Evolutionary conservation across 2,888 invertebrate species (phyloP).

Genomic region (Scaptomyza reducta): DNA sequence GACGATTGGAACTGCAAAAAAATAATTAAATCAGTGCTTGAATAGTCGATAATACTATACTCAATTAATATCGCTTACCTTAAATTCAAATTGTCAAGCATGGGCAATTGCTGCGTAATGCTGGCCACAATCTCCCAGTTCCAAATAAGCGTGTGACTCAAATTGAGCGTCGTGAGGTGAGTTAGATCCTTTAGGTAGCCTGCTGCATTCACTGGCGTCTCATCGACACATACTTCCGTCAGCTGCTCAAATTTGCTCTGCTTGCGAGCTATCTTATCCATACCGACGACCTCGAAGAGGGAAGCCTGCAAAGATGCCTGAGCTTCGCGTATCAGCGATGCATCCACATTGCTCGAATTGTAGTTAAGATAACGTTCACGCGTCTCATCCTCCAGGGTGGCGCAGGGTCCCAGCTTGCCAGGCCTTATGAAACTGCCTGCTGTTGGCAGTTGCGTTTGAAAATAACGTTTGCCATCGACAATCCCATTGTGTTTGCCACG

Average conservation of each 20-base stretch:
- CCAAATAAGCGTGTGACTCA: slow-evolving; percentile 83
- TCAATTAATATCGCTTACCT: slow-evolving; percentile 61
- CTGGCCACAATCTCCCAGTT: slow-evolving; percentile 84
- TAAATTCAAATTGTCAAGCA: slow-evolving; percentile 80
- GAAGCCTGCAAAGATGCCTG: slow-evolving; percentile 91
- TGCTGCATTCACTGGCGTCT: slow-evolving; percentile 86
- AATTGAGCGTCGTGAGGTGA: slow-evolving; percentile 79
- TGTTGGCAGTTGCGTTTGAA: slow-evolving; percentile 89
- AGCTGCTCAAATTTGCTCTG: slow-evolving; percentile 85
- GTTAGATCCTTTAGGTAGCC: slow-evolving; percentile 87
- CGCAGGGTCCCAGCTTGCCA: slow-evolving; percentile 90
- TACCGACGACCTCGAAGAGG: slow-evolving; percentile 94
- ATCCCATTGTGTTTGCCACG: slow-evolving; percentile 97
- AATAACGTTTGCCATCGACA: slow-evolving; percentile 92
- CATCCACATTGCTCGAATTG: slow-evolving; percentile 85
- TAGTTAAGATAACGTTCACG: slow-evolving; percentile 86
- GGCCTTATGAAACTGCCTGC: slow-evolving; percentile 95
- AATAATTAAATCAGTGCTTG: not conserved
- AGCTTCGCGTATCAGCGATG: slow-evolving; percentile 86
- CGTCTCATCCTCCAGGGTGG: slow-evolving; percentile 90
- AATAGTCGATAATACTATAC: not conserved
- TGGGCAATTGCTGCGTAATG: slow-evolving; percentile 82
- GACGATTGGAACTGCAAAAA: slow-evolving; percentile 89
- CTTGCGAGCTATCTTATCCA: slow-evolving; percentile 90
- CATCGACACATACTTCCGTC: slow-evolving; percentile 80